phyloP scores from a whole-genome alignment of 2,888 invertebrate genomes.

The Cataglyphis cursor region DNA sequence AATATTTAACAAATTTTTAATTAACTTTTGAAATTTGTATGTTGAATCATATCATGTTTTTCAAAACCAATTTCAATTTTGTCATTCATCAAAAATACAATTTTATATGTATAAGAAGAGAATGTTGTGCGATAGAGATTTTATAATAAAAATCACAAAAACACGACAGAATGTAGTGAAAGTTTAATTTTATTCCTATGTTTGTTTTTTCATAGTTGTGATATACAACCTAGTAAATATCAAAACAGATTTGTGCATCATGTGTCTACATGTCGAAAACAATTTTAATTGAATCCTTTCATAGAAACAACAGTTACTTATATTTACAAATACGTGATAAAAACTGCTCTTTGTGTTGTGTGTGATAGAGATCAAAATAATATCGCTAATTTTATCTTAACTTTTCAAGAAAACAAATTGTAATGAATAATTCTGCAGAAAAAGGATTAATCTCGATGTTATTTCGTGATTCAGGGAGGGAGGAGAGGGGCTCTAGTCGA shows the following conservation, averaged over 20 bases:
- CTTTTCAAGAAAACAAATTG: not conserved
- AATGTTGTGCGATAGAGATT: not conserved
- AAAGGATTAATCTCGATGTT: not conserved
- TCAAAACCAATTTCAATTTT: not conserved
- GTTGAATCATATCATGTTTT: not conserved
- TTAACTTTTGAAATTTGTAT: not conserved
- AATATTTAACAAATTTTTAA: not conserved
- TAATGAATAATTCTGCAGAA: conserved; percentile 1
- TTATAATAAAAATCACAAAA: not conserved
- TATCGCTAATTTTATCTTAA: not conserved
- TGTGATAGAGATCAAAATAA: not conserved
- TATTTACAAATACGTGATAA: not conserved
- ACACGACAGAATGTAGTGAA: not conserved
- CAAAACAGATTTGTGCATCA: not conserved
- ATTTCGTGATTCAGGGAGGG: not conserved
- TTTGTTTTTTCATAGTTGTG: not conserved
- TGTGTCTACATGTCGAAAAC: not conserved
- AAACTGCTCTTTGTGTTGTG: not conserved
- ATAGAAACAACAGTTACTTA: not conserved
- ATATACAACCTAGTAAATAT: not conserved
- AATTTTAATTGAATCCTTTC: not conserved
- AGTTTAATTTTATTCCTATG: not conserved
- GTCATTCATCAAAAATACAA: not conserved
- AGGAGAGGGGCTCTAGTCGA: not conserved
- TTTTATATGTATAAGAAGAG: not conserved